Base-by-base conservation (phyloP, 2,888 invertebrate genomes). In the Thyatira batis region DNA sequence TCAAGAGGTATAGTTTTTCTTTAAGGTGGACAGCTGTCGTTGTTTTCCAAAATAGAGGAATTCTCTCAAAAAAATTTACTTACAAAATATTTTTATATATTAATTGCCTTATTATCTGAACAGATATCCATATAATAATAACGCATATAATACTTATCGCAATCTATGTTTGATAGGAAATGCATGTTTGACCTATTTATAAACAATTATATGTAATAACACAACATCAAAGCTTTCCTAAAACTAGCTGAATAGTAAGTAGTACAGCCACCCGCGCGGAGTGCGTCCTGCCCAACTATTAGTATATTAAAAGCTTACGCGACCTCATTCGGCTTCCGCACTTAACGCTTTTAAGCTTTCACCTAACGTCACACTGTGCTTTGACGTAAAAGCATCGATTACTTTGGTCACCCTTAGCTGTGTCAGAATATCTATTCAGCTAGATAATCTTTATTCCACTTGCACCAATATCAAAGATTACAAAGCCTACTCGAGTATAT, bases 241-340 rank as follows among this genome's bases (percentile, higher is more conserved):
- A 39, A 39, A n/a, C 39, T 39, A 39, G 39, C 39, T 17, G 17
- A 8, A 39, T 5, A 39, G 39, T 17, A 13, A 39, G 39, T 17
- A 13, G 39, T 20, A 11, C 20, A 25, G 28, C 28, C 23, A 25
- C 51, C 49, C 27, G 43, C 39, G 39, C 73, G 69, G 73, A 74
- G 63, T 67, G 71, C 56, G 71, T 73, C 76, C 76, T 81, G 81
- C 80, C 77, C 79, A 69, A 71, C 69, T 77, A 39, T 13, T 13
- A 39, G 33, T 43, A 73, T 89, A 89, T 89, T 89, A 89, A 88
- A 89, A 89, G 89, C 87, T 63, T 23, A 60, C 68, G 67, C 80
- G 89, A 84, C 90, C 90, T 83, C 85, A 80, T 87, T 90, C 67
- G 67, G 75, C 80, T 87, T 90, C 89, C 89, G 86, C 75, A 78